Evolutionary conservation across 2,113 vertebrate genomes (phyloP), one percentile per base, ranked within the genome.

Genomic region (Leiothrix lutea): DNA sequence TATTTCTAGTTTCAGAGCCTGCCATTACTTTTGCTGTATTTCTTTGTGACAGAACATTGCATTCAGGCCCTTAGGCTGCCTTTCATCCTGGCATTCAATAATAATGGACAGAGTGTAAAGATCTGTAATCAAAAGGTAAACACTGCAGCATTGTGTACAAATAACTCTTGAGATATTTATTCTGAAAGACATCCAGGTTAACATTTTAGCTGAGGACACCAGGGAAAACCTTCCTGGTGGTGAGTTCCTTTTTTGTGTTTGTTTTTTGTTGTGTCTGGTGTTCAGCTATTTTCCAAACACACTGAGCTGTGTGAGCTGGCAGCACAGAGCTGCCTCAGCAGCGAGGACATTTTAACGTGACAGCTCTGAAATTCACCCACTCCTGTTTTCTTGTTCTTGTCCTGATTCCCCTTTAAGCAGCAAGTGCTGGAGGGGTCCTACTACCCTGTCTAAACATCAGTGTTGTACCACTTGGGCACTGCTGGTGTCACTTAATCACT

Each of bases 41-140:
- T 96, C 90, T 97, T 94, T 96, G 82, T 95, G 85, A 92, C 88
- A 96, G 62, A 88, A 92, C 57, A 67, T 65, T 73, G 83, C 78
- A 79, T 86, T 67, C 69, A 93, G 66, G 44, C 67, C 97, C 96
- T 93, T 88, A 93, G 90, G 79, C 94, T 93, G 64, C 65, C 80
- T 97, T 96, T 97, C 91, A 95, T 94, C 82, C 79, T 81, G 96
- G 77, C 71, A 97, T 70, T 92, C 96, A 86, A 90, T 96, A 95
- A 96, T 96, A 96, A 95, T 83, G 95, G 77, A 93, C 80, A 96
- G 38, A 12, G 64, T 96, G 74, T 97, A 96, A 97, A 97, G 83
- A 95, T 93, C 81, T 97, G 53, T 96, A 94, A 97, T 96, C 83
- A 96, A 96, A 97, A 97, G 88, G 88, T 91, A 83, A 97, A 88